phyloP scores from a whole-genome alignment of 2,113 vertebrate genomes.

The Solea senegalensis region DNA sequence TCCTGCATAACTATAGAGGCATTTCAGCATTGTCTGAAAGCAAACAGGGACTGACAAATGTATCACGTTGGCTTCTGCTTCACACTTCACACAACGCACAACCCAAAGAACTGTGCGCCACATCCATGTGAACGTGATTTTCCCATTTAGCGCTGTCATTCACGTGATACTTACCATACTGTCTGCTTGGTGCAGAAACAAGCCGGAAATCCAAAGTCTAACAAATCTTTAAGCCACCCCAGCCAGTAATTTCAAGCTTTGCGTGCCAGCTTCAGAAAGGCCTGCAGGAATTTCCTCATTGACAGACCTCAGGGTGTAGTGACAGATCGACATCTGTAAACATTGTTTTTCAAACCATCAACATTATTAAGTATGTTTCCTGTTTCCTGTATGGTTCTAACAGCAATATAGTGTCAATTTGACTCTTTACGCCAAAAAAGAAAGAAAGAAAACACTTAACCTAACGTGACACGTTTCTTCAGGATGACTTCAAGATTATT shows the following conservation, averaged over 20 bases:
- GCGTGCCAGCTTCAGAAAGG: background rate
- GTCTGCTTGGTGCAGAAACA: background rate
- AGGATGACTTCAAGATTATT: background rate
- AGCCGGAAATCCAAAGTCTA: background rate
- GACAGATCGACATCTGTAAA: background rate
- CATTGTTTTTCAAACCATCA: background rate
- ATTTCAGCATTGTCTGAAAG: too few relatives aligned
- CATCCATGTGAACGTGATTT: too few relatives aligned
- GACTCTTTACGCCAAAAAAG: background rate
- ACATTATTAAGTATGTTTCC: background rate
- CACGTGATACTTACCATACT: constrained; percentile 22
- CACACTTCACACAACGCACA: background rate
- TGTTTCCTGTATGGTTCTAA: background rate
- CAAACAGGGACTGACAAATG: constrained; percentile 1
- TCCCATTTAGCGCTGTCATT: too few relatives aligned
- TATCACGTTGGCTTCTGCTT: constrained; percentile 9
- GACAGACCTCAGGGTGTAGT: constrained; percentile 1
- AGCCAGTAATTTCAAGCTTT: background rate
- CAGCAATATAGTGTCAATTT: background rate
- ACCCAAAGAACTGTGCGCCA: too few relatives aligned
- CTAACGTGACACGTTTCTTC: constrained; percentile 8
- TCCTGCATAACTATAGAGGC: too few relatives aligned
- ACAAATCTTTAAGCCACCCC: background rate
- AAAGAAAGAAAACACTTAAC: constrained; percentile 4
- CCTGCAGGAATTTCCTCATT: background rate